phyloP scores from a whole-genome alignment of 2,888 invertebrate species.

The Bibio marci region DNA sequence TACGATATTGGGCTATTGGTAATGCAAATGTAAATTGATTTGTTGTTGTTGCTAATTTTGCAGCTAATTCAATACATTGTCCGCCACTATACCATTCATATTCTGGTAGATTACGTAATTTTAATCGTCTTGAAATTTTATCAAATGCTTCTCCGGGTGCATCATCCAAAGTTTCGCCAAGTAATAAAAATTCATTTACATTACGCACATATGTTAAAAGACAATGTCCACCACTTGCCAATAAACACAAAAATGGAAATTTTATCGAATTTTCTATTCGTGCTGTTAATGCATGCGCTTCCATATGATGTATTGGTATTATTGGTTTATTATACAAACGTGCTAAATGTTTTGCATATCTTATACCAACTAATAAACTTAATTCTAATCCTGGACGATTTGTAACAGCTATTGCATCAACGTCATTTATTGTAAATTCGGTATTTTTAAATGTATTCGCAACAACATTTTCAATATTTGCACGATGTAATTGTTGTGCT shows the following conservation, averaged over 20 bases:
- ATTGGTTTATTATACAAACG: conserved; percentile 53
- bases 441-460: conserved; percentile 37
- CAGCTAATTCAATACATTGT: conserved; percentile 67
- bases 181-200: conserved; percentile 56
- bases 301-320: conserved; percentile 97
- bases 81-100: conserved; percentile 67
- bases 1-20: conserved; percentile 42
- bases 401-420: conserved; percentile 85
- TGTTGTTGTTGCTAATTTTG: conserved; percentile 45
- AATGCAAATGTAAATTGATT: conserved; percentile 45
- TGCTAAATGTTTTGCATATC: conserved; percentile 64
- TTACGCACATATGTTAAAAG: conserved; percentile 56
- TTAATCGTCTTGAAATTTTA: conserved; percentile 78
- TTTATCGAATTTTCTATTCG: conserved; percentile 45
- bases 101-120: conserved; percentile 57
- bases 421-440: conserved; percentile 40
- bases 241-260: conserved; percentile 68
- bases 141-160: conserved; percentile 90
- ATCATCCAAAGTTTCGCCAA: conserved; percentile 68
- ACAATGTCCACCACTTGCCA: conserved; percentile 91
- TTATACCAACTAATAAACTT: conserved; percentile 52
- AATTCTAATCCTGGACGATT: conserved; percentile 50
- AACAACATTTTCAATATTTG: conserved; percentile 60
- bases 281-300: conserved; percentile 87
- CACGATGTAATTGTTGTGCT: conserved; percentile 64